Evolutionary conservation across 1,140 invertebrate genomes (phyloP).

Genomic region (Aphelinus certus): DNA sequence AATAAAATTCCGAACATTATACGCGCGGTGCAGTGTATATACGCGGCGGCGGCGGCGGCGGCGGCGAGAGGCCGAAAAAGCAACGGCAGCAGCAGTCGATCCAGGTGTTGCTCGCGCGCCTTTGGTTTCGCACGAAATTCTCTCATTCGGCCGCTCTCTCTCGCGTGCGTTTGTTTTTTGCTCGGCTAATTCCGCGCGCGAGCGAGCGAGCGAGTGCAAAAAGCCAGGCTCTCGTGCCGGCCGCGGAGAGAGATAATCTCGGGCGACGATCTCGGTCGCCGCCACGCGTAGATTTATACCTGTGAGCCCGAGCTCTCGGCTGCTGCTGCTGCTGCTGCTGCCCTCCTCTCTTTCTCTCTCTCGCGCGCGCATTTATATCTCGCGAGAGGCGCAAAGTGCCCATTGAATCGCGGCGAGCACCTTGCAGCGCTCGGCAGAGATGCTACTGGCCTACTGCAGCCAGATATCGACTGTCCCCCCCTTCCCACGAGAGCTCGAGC

Average conservation of each 20-base stretch:
- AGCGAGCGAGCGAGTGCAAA: background rate
- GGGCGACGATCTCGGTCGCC: slow-evolving; percentile 19
- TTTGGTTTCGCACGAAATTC: background rate
- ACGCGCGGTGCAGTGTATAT: too few relatives aligned
- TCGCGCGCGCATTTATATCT: slow-evolving; percentile 22
- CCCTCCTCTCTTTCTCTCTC: too few relatives aligned
- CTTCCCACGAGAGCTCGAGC: background rate
- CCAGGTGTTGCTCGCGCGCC: background rate
- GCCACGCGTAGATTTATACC: slow-evolving; percentile 29
- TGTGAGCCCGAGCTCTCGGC: background rate
- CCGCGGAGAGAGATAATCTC: slow-evolving; percentile 14
- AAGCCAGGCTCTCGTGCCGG: background rate
- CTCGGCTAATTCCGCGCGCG: slow-evolving; percentile 11
- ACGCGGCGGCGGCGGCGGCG: too few relatives aligned
- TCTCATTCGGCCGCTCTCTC: background rate
- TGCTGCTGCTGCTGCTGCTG: background rate
- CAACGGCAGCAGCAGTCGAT: too few relatives aligned
- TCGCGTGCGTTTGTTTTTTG: background rate
- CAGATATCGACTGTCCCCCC: too few relatives aligned
- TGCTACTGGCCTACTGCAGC: slow-evolving; percentile 11
- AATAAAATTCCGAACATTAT: too few relatives aligned
- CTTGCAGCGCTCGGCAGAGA: background rate
- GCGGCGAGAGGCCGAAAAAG: too few relatives aligned
- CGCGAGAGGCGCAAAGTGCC: slow-evolving; percentile 19
- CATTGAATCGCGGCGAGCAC: slow-evolving; percentile 30